A percentile compares a stretch with the other conserved stretches of the same genome.
Evolutionary conservation across 2,797 vertebrate genomes (phyloP).

Genomic region (Rallus crepitans): DNA sequence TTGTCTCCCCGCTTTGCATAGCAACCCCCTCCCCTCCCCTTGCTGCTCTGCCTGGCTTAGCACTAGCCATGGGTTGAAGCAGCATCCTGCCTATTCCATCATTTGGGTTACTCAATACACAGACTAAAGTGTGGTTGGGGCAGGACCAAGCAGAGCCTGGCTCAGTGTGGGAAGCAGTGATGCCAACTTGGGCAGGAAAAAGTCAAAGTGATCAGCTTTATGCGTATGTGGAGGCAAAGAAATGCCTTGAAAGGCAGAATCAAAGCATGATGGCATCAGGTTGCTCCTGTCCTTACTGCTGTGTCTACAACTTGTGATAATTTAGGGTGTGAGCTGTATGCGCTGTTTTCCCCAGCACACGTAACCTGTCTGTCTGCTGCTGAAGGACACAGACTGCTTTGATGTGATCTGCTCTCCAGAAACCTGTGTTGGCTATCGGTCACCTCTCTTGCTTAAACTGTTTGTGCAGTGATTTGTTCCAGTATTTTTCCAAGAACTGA

Average conservation of each 20-base stretch:
- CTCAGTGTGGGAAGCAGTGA: neutral
- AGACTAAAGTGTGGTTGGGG: too few relatives aligned
- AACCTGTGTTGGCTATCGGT: neutral
- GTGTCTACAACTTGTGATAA: neutral
- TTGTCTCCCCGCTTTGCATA: neutral
- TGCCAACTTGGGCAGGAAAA: neutral
- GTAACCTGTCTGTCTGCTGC: neutral
- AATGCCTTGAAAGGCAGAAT: neutral
- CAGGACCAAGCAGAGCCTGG: neutral
- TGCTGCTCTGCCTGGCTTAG: neutral
- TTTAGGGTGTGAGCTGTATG: neutral
- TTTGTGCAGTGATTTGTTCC: conserved; percentile 6
- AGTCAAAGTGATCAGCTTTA: neutral
- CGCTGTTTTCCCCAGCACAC: neutral
- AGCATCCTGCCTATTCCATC: neutral
- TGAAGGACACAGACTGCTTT: neutral
- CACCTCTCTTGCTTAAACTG: neutral
- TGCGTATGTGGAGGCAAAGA: accelerated
- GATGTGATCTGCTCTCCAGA: neutral
- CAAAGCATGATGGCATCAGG: neutral
- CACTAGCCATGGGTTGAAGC: neutral
- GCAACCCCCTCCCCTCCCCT: neutral
- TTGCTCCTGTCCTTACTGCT: neutral
- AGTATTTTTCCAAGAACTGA: conserved; percentile 37
- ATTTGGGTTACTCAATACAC: neutral